Evolutionary conservation across 2,888 invertebrate genomes (phyloP).

Genomic region (Drosophila fungiperda): DNA sequence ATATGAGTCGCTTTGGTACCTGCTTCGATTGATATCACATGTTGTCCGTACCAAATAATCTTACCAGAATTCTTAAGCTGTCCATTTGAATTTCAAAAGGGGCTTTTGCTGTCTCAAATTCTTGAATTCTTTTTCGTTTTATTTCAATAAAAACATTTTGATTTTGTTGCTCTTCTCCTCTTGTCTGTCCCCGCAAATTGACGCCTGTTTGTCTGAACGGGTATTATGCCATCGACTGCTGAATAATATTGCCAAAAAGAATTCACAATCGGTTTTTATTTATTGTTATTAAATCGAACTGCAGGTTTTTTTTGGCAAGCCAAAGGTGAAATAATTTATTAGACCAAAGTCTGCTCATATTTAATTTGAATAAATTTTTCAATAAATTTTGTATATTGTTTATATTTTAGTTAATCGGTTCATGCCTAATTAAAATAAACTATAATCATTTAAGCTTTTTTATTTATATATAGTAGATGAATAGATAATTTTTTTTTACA

Average conservation of each 20-base stretch:
- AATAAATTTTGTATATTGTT: background rate
- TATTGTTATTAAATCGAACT: constrained; percentile 34
- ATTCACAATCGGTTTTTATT: constrained; percentile 10
- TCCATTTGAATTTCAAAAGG: constrained; percentile 46
- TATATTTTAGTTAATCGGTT: background rate
- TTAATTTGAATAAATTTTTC: background rate
- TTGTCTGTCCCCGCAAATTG: constrained; percentile 47
- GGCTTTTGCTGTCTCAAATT: constrained; percentile 15
- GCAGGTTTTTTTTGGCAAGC: background rate
- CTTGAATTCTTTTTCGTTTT: constrained; percentile 34
- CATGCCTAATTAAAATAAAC: background rate
- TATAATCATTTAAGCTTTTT: background rate
- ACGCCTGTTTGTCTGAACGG: constrained; percentile 65
- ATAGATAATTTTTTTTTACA: background rate
- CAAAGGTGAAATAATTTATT: background rate
- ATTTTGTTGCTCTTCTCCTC: constrained; percentile 36
- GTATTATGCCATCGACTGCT: constrained; percentile 26
- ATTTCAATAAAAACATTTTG: constrained; percentile 57
- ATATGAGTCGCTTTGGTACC: constrained; percentile 43
- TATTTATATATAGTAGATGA: background rate
- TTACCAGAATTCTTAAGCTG: constrained; percentile 62
- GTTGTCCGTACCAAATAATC: constrained; percentile 47
- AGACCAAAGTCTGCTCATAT: background rate
- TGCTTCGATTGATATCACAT: constrained; percentile 51
- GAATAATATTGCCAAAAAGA: constrained; percentile 32